Evolutionary conservation across 1,140 invertebrate genomes (phyloP), one percentile per base, ranked within the genome.

Genomic region (Palaemon carinicauda): DNA sequence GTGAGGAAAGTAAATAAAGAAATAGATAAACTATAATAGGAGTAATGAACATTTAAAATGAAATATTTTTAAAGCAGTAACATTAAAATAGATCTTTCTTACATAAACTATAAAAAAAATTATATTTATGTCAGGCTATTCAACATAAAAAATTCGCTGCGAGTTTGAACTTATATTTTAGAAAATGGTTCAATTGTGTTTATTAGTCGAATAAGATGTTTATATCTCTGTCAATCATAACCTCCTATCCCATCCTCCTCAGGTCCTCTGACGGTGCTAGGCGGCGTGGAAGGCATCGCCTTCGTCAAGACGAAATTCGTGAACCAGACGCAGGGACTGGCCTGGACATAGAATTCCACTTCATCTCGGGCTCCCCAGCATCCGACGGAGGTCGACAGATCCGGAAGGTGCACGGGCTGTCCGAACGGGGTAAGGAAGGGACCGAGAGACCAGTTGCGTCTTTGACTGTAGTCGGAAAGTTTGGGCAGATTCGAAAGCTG

Each of bases 341-440:
- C 97, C 97, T 0, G 97, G n/a, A 98, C 90, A 97, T 98, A 24
- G 96, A 98, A 89, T 95, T 98, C 87, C 97, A 98, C 91, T 98
- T 98, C 89, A 94, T 97, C n/a, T 97, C 96, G 0, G 96, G 96
- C 0, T 96, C 96, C 14, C 96, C 96, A 0, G 96, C 96, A 90
- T 96, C 96, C 0, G 97, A 98, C 89, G 96, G 95, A 0, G 97
- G 97, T 0, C 93, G 94, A 24, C 96, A 97, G 89, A 90, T 97
- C 12, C 93, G 95, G 19, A 96, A 96, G 91, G 95, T 95, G 0
- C 96, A 97, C 88, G 96, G 96, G 9, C 90, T 96, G 1, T 93
- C 92, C 0, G 94, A 92, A n/a, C 84, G 90, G 82, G n/a, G 90
- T 92, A 85, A 84, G 77, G 24, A 1, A 21, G 17, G 17, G 19